Evolutionary conservation across 35 echinoderm and acorn worm species (phyloP).

Genomic region (Apostichopus japonicus): DNA sequence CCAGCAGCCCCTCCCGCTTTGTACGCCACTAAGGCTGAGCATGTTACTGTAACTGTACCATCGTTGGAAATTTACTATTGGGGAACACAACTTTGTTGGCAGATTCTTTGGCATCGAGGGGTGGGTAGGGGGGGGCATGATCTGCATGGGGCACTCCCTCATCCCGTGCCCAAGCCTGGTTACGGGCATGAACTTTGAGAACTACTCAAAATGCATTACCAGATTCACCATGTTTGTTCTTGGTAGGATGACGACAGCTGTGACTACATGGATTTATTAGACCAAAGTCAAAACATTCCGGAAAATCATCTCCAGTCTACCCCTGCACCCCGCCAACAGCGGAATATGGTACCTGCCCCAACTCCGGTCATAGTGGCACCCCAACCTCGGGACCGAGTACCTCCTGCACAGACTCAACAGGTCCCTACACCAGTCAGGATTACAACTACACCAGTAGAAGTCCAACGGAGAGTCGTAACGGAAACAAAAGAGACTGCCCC

Average conservation of each 20-base stretch:
- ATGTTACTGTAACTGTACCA: no score
- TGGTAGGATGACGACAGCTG: constrained; percentile 10
- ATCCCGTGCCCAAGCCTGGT: no score
- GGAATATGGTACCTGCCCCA: not conserved
- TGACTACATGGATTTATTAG: constrained; percentile 36
- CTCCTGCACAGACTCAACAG: not conserved
- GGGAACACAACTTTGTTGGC: no score
- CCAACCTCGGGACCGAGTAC: not conserved
- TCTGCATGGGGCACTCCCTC: no score
- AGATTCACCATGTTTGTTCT: not conserved
- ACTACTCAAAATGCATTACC: no score
- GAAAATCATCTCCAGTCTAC: not conserved
- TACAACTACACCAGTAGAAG: not conserved
- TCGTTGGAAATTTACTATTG: no score
- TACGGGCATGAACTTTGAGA: no score
- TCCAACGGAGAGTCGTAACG: not conserved
- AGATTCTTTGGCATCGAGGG: no score
- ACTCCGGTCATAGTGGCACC: not conserved
- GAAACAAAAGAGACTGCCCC: not conserved
- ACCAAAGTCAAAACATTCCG: not conserved
- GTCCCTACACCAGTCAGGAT: not conserved
- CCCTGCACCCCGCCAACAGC: not conserved
- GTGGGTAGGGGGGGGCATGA: no score
- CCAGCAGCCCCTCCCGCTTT: no score
- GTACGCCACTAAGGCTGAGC: no score